Conservation (phyloP, 2,888 invertebrate species). For the Aphidoletes aphidimyza region DNA sequence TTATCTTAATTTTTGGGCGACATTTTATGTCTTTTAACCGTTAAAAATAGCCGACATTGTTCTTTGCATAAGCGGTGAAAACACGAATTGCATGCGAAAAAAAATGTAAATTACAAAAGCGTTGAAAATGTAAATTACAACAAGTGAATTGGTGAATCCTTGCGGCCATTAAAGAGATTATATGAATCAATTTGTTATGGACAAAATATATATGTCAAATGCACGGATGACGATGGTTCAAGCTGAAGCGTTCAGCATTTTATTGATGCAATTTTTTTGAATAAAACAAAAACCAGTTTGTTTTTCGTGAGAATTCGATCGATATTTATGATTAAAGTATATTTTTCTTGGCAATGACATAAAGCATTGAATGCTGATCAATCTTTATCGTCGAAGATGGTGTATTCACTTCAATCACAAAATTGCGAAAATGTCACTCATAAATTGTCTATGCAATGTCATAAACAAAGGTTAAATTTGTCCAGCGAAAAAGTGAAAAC, state of each 20-base stretch:
- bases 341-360: background rate
- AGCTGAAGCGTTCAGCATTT: too few species aligned
- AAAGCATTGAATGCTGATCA: background rate
- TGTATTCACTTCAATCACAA: background rate
- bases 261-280: too few species aligned
- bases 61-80: background rate
- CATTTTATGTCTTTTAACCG: background rate
- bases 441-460: constrained; percentile 25
- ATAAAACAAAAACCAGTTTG: background rate
- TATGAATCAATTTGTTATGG: background rate
- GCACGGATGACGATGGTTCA: background rate
- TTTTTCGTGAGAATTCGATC: background rate
- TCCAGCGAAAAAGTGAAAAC: background rate
- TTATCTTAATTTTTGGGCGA: constrained; percentile 14
- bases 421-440: background rate
- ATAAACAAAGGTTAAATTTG: background rate
- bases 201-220: background rate
- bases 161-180: constrained; percentile 19
- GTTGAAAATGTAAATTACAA: background rate
- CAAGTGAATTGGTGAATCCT: constrained; percentile 2
- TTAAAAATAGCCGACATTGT: background rate
- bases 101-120: background rate
- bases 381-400: background rate
- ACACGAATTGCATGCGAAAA: background rate
- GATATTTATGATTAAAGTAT: background rate